A percentile compares a stretch with the other conserved stretches of the same genome.
These are phyloP conservation scores for Eugnorisma glareosa DNA, from an alignment of 2,888 invertebrate species.

Conservation along the genomic window DNA sequence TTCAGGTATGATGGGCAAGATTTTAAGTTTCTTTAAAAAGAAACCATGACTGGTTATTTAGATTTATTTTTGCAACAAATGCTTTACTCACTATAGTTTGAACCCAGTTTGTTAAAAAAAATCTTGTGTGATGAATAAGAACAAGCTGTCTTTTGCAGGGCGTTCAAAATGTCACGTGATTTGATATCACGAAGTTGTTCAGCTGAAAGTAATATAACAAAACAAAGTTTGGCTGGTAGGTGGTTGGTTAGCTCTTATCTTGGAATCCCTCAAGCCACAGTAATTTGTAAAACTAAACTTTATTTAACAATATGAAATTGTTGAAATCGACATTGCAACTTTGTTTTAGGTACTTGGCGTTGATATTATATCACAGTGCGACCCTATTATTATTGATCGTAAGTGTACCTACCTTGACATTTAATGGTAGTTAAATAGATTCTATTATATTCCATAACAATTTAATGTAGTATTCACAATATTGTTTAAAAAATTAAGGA, in stretches of 20 bases:
- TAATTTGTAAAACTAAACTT: constrained; percentile 3
- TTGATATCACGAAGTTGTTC: constrained; percentile 18
- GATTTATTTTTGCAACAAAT: constrained; percentile 31
- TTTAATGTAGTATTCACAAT: constrained; percentile 39
- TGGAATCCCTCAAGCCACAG: constrained; percentile 9
- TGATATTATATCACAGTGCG: constrained; percentile 58
- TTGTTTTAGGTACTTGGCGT: constrained; percentile 70
- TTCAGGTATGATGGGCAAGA: constrained; percentile 54
- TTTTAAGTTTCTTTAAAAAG: constrained; percentile 27
- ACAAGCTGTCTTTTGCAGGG: constrained; percentile 50
- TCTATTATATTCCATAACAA: constrained; percentile 12
- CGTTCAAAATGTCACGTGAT: constrained; percentile 36
- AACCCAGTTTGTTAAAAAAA: not conserved
- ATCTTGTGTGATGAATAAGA: not conserved
- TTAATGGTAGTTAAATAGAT: constrained; percentile 32
- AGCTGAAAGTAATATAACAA: not conserved
- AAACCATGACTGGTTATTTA: constrained; percentile 41
- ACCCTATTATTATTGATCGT: constrained; percentile 34
- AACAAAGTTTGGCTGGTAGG: constrained; percentile 1
- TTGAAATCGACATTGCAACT: constrained; percentile 44
- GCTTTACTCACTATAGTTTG: not conserved
- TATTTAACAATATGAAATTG: constrained; percentile 1
- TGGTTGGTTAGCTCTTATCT: constrained; percentile 1
- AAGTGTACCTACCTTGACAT: constrained; percentile 35
- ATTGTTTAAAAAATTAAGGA: constrained; percentile 48